Percentiles rank a stretch among this genome's conserved stretches.
These are phyloP conservation scores for Cricetomys ansorgei DNA, from an alignment of 2,113 vertebrate genomes.

Conservation along the genomic window DNA sequence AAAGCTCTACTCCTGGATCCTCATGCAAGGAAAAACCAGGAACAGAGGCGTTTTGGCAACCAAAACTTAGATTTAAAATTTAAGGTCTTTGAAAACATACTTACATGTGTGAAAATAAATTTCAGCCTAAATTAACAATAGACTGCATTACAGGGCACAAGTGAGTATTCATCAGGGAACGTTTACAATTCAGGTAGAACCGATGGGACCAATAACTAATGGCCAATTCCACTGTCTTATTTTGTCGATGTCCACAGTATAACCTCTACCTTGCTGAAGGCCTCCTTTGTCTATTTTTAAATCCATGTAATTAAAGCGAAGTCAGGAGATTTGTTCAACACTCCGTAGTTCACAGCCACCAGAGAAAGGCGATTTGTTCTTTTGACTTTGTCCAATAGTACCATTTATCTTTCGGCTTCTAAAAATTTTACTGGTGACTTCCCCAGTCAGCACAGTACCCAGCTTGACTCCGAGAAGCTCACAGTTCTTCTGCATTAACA, in stretches of 20 bases:
- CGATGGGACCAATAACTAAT: not conserved
- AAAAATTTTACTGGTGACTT: not conserved
- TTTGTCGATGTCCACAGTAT: not conserved
- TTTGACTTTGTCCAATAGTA: not conserved
- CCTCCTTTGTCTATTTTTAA: conserved; percentile 1
- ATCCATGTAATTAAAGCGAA: conserved; percentile 32
- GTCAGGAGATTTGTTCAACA: not conserved
- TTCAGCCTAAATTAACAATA: not conserved
- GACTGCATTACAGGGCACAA: not conserved
- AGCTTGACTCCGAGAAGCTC: not conserved
- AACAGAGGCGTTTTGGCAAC: not conserved
- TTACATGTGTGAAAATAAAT: not conserved
- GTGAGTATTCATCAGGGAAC: not conserved
- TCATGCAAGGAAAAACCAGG: not conserved
- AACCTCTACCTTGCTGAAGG: conserved; percentile 30
- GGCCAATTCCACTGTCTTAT: not conserved
- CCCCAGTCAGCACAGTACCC: not conserved
- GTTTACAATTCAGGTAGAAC: not conserved
- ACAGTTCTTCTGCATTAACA: not conserved
- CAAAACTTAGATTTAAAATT: not conserved
- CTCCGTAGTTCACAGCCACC: not conserved
- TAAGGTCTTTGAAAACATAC: not conserved
- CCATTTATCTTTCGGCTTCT: not conserved
- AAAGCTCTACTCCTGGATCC: not conserved
- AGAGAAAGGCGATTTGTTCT: conserved; percentile 2